Evolutionary conservation across 2,797 vertebrate species (phyloP), one percentile per base, ranked within the genome.

Genomic region (Oryzias sinensis): DNA sequence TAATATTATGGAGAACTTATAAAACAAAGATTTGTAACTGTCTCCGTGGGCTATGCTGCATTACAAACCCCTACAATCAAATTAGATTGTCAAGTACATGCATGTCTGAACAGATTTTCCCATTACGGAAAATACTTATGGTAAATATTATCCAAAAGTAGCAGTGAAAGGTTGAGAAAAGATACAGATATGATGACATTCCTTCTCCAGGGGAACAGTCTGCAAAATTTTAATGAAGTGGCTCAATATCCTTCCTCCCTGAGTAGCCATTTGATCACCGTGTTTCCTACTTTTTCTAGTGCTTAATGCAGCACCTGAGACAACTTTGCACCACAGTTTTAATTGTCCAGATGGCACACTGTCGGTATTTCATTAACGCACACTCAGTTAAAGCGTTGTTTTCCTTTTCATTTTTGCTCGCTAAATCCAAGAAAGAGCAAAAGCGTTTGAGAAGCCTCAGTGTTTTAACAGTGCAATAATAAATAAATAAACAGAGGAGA

Each of bases 201-300:
- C 52, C 24, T 43, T 18, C 15, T 29, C 22, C 13, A 1, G 22
- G 61, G 33, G 47, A 54, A 48, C 50, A 53, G 18, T 49, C 46
- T 67, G 47, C 59, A 62, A 71, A 2, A 43, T 71, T 63, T 76
- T 68, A 76, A 79, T 56, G 52, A 77, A 68, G 49, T 16, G 14
- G 11, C 54, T 56, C 17, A 49, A 53, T 55, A 40, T 63, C 8
- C 1, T 53, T 75, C 17, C 41, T 29, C 37, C 52, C 64, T 49
- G 65, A 42, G 43, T 33, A 17, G 20, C 62, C 29, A 49, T 76
- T 65, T 74, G 72, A 76, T 78, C 62, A 51, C 33, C 15, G 42
- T 2, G 29, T 44, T 69, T 46, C 46, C 59, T 49, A 61, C 53
- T 67, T 49, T 65, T 56, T 27, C 51, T 40, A 16, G 45, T 65